These are phyloP conservation scores for Drymodes brunneopygia DNA, from an alignment of 2,113 vertebrate species.

Conservation along the genomic window DNA sequence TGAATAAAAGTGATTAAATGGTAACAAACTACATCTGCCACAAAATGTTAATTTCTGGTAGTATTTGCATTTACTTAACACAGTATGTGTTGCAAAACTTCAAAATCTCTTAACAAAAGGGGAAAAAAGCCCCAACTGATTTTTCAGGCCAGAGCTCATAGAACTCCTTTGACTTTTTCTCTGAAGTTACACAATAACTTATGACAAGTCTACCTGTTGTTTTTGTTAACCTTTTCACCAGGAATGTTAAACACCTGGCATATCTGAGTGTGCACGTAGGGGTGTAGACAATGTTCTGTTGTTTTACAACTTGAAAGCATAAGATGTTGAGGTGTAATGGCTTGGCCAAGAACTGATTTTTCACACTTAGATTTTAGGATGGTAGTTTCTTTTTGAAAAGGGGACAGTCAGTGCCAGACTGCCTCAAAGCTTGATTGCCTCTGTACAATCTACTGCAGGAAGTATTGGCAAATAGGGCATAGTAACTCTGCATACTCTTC, in stretches of 20 bases:
- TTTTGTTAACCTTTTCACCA: background rate
- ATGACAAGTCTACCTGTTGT: background rate
- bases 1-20: background rate
- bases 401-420: background rate
- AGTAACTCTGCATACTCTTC: background rate
- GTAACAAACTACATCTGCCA: background rate
- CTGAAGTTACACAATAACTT: background rate
- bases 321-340: background rate
- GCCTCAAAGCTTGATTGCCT: background rate
- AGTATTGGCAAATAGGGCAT: background rate
- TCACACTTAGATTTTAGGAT: background rate
- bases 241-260: background rate
- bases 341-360: background rate
- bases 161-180: background rate
- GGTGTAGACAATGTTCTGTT: background rate
- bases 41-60: background rate
- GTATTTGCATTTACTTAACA: background rate
- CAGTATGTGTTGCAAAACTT: background rate
- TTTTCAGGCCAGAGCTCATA: background rate
- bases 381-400: background rate
- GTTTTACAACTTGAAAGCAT: background rate
- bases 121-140: background rate
- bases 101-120: background rate
- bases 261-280: background rate
- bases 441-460: background rate